Conservation (phyloP, 2,113 vertebrate species). For the Xerus inauris region DNA sequence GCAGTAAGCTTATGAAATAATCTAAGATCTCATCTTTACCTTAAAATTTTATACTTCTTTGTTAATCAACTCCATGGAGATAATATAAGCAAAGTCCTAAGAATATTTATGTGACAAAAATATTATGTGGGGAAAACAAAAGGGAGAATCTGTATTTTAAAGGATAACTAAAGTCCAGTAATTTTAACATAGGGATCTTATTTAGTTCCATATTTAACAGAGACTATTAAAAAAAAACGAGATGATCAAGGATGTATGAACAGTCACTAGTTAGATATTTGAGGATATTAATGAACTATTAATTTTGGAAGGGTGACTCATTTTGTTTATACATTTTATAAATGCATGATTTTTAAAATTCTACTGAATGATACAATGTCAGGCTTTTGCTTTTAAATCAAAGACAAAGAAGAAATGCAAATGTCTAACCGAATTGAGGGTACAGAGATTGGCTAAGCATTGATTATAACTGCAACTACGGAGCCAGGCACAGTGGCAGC, state of each 20-base stretch:
- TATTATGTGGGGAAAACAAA: not conserved
- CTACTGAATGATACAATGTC: not conserved
- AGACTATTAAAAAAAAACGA: not conserved
- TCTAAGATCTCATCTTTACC: not conserved
- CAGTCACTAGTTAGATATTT: not conserved
- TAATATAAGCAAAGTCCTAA: not conserved
- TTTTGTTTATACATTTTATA: not conserved
- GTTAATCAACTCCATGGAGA: not conserved
- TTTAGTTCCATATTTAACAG: not conserved
- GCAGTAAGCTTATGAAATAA: not conserved
- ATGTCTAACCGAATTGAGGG: not conserved
- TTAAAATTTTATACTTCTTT: not conserved
- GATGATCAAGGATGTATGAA: not conserved
- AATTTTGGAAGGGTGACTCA: not conserved
- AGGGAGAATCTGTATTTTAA: not conserved
- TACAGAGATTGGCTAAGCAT: not conserved
- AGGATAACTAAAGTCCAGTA: not conserved
- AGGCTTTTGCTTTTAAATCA: not conserved
- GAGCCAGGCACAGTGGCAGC: no score
- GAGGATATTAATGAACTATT: not conserved
- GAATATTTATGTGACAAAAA: not conserved
- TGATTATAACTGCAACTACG: not conserved
- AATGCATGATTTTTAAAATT: not conserved
- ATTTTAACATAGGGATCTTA: not conserved
- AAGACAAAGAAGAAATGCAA: not conserved